A percentile compares a stretch with the other conserved stretches of the same genome.
Evolutionary conservation across 2,797 vertebrate species (phyloP).

Genomic region (Staurois parvus): DNA sequence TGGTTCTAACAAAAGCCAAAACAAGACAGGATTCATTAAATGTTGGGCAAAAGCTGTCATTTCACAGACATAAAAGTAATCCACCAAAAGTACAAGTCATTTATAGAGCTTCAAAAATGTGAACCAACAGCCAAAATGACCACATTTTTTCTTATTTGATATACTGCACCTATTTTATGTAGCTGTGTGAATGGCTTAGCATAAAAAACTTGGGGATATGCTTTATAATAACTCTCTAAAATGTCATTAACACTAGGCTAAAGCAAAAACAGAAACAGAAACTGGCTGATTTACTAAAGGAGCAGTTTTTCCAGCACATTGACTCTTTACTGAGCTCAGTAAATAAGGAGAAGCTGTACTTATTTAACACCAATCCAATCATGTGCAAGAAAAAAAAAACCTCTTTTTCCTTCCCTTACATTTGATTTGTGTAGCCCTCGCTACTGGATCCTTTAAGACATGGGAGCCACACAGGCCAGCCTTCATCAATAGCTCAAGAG

Average conservation of each 20-base stretch:
- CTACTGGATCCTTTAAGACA: too few relatives aligned
- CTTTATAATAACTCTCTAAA: background rate
- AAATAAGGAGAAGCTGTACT: too few relatives aligned
- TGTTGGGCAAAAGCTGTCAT: background rate
- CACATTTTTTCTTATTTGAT: background rate
- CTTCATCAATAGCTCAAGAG: too few relatives aligned
- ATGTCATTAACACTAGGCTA: background rate
- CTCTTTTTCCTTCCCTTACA: too few relatives aligned
- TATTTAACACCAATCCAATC: too few relatives aligned
- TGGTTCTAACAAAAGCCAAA: slow-evolving; percentile 10
- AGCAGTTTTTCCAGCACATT: background rate
- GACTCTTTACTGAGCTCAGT: background rate
- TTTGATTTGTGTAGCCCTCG: too few relatives aligned
- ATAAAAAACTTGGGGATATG: background rate
- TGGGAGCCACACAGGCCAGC: too few relatives aligned
- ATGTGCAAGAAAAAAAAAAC: too few relatives aligned
- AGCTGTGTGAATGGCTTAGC: too few relatives aligned
- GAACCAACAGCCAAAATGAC: background rate
- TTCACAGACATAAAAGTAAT: background rate
- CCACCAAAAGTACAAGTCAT: background rate
- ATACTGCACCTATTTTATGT: background rate
- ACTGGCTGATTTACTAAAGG: too few relatives aligned
- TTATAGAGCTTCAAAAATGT: background rate
- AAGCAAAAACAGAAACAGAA: too few relatives aligned
- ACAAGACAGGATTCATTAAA: slow-evolving; percentile 8